Evolutionary conservation across 2,797 vertebrate genomes (phyloP).

Genomic region (Gephyroberyx darwinii): DNA sequence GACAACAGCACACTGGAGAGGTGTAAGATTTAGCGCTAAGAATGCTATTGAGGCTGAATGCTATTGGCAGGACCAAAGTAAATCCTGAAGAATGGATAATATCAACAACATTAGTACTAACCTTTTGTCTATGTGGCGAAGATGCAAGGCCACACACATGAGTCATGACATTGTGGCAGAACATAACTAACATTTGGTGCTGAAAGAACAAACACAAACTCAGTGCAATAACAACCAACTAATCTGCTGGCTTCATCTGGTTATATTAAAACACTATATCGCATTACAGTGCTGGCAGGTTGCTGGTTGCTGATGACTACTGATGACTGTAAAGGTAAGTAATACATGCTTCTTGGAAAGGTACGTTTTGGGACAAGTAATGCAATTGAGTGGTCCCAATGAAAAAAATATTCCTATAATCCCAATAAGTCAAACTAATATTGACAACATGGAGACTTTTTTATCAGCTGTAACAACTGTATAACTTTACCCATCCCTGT

Average conservation of each 20-base stretch:
- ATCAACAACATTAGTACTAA: constrained; percentile 35
- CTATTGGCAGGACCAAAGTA: constrained; percentile 23
- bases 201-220: background rate
- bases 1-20: constrained; percentile 12
- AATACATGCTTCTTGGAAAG: no score
- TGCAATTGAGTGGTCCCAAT: no score
- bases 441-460: no score
- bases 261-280: background rate
- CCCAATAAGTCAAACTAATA: no score
- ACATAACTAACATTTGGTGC: background rate
- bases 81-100: constrained; percentile 3
- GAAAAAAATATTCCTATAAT: no score
- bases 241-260: background rate
- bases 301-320: no score
- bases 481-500: no score
- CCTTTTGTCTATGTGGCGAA: constrained; percentile 32
- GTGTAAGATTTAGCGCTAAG: constrained; percentile 20
- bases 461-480: no score
- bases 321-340: no score
- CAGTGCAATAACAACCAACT: background rate
- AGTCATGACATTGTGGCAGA: constrained; percentile 5
- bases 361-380: no score
- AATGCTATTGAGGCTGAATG: constrained; percentile 13
- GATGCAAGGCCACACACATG: background rate
- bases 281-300: background rate